Evolutionary conservation across 2,888 invertebrate species (phyloP), one percentile per base, ranked within the genome.

Genomic region (Tetanocera ferruginea): DNA sequence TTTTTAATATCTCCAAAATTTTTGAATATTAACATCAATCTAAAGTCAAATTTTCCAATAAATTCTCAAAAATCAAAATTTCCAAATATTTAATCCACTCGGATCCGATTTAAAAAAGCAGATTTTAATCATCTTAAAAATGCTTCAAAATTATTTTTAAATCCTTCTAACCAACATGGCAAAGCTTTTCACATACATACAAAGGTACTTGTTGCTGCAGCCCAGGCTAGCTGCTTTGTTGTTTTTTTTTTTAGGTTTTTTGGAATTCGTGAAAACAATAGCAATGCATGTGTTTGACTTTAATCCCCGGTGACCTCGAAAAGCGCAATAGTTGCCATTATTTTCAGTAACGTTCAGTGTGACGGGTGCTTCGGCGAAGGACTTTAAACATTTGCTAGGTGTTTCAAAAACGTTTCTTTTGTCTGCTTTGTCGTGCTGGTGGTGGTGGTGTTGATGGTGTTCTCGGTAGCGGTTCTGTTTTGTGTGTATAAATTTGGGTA

Each of bases 311-410:
- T 23, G 72, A 19, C 19, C 34, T 60, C 60, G 37, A 72, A 72
- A 72, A 72, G 72, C 57, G 37, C 72, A 72, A 72, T 57, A 43
- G 14, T 57, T 72, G 55, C 71, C 55, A 34, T 64, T 64, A 34
- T 34, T 64, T 64, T 31, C 34, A 31, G 19, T 64, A 14, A 17
- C 34, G n/a, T 64, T 31, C 4, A 28, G 64, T n/a, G 34, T 28
- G 31, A 64, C 5, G 31, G n/a, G 64, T n/a, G 17, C 34, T 64
- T 34, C 34, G 64, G 64, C 64, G 17, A 31, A 64, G 17, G 64
- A 62, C 31, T 62, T 28, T 5, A 17, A 52, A 17, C n/a, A 17
- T 5, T 52, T 19, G 23, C 5, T 49, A 25, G 25, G 23, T 19
- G 14, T 19, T 14, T 43, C 23, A 67, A 49, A 19, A 49, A 9